Conservation (phyloP, 2,113 vertebrate genomes). For the Phylloscopus trochiloides region DNA sequence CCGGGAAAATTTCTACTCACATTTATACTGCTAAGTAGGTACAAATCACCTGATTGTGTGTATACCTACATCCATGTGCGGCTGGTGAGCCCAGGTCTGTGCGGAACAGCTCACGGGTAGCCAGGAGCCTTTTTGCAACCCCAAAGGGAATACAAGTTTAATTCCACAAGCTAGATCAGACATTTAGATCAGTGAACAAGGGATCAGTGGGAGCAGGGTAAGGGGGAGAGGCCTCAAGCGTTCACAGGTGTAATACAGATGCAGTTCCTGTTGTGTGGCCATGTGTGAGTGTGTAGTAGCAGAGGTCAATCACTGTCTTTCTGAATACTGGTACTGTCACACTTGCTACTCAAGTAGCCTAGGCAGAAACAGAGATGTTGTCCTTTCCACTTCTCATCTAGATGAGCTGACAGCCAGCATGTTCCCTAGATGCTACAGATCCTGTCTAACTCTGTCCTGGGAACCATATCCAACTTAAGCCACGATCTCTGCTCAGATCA, state of each 20-base stretch:
- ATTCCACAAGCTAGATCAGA: background rate
- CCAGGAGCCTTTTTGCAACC: background rate
- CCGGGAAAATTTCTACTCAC: background rate
- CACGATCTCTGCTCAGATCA: background rate
- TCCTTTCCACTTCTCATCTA: background rate
- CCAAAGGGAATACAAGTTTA: background rate
- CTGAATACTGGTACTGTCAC: background rate
- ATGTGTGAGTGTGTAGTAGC: background rate
- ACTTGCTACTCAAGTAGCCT: background rate
- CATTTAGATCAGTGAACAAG: background rate
- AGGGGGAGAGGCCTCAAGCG: background rate
- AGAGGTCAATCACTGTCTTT: background rate
- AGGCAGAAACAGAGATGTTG: background rate
- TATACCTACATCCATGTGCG: background rate
- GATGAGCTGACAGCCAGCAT: background rate
- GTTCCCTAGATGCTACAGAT: background rate
- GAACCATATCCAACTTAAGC: rapidly evolving
- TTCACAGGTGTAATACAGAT: background rate
- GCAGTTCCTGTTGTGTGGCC: background rate
- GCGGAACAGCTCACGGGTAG: background rate
- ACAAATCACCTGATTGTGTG: background rate
- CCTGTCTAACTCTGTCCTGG: background rate
- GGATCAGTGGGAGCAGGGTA: background rate
- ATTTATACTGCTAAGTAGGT: background rate
- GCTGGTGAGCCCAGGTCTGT: background rate